Evolutionary conservation across 2,888 invertebrate genomes (phyloP).

Genomic region (Lasius fuliginosus): DNA sequence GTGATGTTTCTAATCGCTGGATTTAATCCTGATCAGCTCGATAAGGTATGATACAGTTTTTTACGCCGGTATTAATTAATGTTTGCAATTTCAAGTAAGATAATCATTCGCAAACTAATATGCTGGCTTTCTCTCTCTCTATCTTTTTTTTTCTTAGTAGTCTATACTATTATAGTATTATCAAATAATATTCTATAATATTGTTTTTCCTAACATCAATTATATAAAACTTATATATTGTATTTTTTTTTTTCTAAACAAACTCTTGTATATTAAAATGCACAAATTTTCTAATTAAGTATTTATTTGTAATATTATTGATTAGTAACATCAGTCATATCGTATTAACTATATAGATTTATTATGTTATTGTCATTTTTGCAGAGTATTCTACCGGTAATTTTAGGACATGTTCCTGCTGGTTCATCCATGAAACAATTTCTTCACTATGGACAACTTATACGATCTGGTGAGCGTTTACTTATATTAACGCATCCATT

Average conservation of each 20-base stretch:
- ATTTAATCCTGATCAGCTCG: constrained; percentile 88
- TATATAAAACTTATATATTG: background rate
- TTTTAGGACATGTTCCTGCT: constrained; percentile 81
- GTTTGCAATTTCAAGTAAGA: background rate
- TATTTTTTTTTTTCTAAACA: too few relatives aligned
- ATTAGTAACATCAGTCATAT: background rate
- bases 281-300: background rate
- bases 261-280: background rate
- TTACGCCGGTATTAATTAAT: background rate
- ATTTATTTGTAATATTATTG: background rate
- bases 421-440: constrained; percentile 82
- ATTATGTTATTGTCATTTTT: background rate
- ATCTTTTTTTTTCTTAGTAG: background rate
- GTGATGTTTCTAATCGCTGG: constrained; percentile 90
- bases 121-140: too few relatives aligned
- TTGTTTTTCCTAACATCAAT: background rate
- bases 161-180: background rate
- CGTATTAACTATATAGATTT: background rate
- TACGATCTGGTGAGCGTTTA: constrained; percentile 78
- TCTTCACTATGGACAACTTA: constrained; percentile 81
- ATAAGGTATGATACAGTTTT: constrained; percentile 75
- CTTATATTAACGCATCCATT: background rate
- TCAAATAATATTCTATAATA: background rate
- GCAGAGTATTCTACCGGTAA: constrained; percentile 78
- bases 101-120: background rate